Evolutionary conservation across 1,140 invertebrate species (phyloP), one percentile per base, ranked within the genome.

Genomic region (Nasonia vitripennis): DNA sequence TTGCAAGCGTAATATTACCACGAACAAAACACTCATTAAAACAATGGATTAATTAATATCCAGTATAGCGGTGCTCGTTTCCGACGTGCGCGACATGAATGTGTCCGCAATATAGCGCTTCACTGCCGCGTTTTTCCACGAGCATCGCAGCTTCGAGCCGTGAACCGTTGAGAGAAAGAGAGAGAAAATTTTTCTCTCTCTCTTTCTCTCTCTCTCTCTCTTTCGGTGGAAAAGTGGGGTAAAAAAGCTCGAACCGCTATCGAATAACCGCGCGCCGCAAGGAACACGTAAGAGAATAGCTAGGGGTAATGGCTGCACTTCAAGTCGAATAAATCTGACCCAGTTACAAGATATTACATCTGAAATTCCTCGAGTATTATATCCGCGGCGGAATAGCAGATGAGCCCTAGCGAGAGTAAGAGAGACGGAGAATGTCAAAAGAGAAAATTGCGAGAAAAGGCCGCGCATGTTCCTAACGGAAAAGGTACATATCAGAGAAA

Each of bases 301-400:
- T 0, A 37, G 1, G 41, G 31, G 10, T 78, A 81, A 86, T 71
- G 51, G 71, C 41, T 31, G 3, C 11, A 77, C 74, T 74, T 80
- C 41, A 10, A 86, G 77, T 45, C 48, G 77, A 81, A 84, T 83
- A 86, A 83, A 83, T 77, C 41, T 86, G 85, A 86, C 79, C 84
- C 23, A 83, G 81, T 86, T 86, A 48, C 67, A 79, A 70, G 78
- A 82, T 78, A 83, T 86, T 81, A 80, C 51, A 85, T 73, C 55
- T n/a, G 77, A 70, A 84, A 81, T 71, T 71, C 51, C 80, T 48
- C 27, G 51, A 81, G 51, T 74, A 80, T 71, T 82, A 82, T 82
- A 82, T 77, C 77, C 51, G 20, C 41, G 51, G 48, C 78, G 23
- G 81, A 83, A 84, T 81, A 82, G 70, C 82, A 78, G 78, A 85